These are phyloP conservation scores for Drosophila murphyi DNA, from an alignment of 1,140 invertebrate genomes.

Conservation along the genomic window DNA sequence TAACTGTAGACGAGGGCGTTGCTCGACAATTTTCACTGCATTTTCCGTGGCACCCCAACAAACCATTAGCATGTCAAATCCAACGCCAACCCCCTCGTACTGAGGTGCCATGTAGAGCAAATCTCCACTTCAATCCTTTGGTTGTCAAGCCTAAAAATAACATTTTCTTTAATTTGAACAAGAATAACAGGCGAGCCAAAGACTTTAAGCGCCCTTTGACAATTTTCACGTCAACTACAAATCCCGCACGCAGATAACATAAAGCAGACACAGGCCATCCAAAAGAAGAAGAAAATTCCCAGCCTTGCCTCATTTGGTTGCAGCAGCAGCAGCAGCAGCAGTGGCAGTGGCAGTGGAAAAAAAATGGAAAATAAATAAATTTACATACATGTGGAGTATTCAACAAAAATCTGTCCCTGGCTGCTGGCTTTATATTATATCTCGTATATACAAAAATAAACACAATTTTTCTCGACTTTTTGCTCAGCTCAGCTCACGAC, in stretches of 20 bases:
- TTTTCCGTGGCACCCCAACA: conserved; percentile 28
- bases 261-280: conserved; percentile 45
- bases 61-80: conserved; percentile 51
- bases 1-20: conserved; percentile 19
- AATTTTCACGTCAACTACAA: conserved; percentile 80
- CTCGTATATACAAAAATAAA: conserved; percentile 72
- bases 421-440: conserved; percentile 61
- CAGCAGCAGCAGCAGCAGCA: conserved; percentile 5
- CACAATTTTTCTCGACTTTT: conserved; percentile 65
- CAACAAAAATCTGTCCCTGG: conserved; percentile 55
- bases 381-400: conserved; percentile 60
- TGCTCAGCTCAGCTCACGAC: conserved; percentile 44
- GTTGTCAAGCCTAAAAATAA: conserved; percentile 77
- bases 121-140: conserved; percentile 67
- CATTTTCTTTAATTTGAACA: conserved; percentile 72
- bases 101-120: conserved; percentile 31
- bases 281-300: conserved; percentile 56
- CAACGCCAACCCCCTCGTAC: conserved; percentile 20
- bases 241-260: conserved; percentile 58
- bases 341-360: not conserved
- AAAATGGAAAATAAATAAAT: conserved; percentile 54
- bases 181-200: conserved; percentile 47
- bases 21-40: conserved; percentile 45
- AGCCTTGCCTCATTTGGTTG: conserved; percentile 40
- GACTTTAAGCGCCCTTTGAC: conserved; percentile 80